Conservation (phyloP, 2,888 invertebrate species). For the Parasteatoda lunata region DNA sequence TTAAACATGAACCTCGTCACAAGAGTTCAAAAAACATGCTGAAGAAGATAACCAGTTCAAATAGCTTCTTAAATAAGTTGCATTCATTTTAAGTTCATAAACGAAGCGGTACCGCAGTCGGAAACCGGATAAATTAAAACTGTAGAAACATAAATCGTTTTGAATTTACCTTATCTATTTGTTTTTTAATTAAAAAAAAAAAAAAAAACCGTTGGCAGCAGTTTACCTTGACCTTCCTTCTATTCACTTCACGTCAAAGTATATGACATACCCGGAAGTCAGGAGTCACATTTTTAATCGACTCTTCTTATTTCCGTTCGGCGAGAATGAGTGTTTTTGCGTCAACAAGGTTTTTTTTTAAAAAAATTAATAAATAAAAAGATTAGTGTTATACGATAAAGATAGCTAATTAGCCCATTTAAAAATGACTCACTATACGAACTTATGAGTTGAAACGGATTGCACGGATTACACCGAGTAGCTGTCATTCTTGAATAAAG, state of each 20-base stretch:
- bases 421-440: too few species aligned
- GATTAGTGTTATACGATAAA: too few species aligned
- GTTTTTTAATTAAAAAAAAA: background rate
- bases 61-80: background rate
- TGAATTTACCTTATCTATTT: background rate
- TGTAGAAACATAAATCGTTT: background rate
- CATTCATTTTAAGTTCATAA: background rate
- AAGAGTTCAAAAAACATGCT: background rate
- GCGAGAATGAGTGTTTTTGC: background rate
- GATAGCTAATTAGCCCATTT: too few species aligned
- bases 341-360: background rate
- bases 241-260: background rate
- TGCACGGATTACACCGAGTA: too few species aligned
- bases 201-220: background rate
- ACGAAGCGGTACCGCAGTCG: background rate
- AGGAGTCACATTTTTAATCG: background rate
- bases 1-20: too few species aligned
- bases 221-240: constrained; percentile 31
- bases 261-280: background rate
- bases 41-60: background rate
- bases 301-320: background rate
- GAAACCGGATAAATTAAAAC: background rate
- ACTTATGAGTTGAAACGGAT: too few species aligned
- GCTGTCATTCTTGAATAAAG: too few species aligned
- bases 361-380: too few species aligned